phyloP scores from a whole-genome alignment of 2,113 vertebrate species.

The Turnix velox region DNA sequence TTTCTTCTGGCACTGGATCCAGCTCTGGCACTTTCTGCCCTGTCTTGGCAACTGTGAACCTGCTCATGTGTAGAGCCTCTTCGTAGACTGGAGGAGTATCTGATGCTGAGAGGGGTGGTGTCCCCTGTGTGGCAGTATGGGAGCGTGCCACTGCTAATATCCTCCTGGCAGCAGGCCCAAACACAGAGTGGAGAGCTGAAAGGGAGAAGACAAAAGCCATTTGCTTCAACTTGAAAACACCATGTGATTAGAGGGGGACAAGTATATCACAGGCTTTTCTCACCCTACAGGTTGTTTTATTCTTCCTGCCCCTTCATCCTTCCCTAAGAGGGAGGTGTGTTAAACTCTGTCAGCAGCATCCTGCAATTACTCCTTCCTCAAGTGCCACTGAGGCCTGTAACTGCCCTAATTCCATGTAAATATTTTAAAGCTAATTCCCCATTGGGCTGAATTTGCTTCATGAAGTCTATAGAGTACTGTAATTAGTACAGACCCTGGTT shows the following conservation, averaged over 20 bases:
- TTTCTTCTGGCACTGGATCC: constrained; percentile 65
- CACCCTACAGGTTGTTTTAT: background rate
- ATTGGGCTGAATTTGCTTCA: background rate
- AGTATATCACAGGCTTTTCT: background rate
- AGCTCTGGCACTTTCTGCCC: constrained; percentile 64
- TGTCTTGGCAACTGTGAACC: constrained; percentile 68
- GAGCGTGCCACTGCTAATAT: constrained; percentile 74
- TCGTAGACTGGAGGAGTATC: constrained; percentile 76
- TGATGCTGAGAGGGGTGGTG: background rate
- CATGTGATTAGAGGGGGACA: background rate
- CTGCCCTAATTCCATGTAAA: background rate
- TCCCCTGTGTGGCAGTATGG: constrained; percentile 9
- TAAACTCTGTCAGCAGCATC: background rate
- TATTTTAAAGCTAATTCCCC: background rate
- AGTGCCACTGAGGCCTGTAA: too few species aligned
- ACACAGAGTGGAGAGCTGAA: constrained; percentile 75
- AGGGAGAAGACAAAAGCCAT: background rate
- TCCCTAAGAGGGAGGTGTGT: background rate
- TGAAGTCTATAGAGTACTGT: background rate
- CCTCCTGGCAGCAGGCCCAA: constrained; percentile 72
- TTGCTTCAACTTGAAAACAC: background rate
- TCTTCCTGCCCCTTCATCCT: background rate
- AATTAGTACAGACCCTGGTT: accelerated
- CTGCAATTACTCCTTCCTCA: background rate
- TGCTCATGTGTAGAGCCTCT: constrained; percentile 74